Base-by-base conservation (phyloP, 1,140 invertebrate genomes). In the Papilio polytes region DNA sequence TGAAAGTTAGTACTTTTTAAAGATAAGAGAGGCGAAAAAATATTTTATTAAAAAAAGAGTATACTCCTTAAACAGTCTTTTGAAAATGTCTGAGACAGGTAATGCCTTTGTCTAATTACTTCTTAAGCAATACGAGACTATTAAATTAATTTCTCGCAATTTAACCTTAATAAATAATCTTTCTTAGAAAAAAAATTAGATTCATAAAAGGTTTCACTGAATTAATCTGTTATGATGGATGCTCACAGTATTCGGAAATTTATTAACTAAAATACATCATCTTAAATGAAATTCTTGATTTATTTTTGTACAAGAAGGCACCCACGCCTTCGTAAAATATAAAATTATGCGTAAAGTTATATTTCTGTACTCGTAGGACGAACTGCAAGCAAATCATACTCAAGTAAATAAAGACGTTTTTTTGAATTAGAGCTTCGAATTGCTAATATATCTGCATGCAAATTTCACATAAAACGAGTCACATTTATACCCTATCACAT, bases 161-260 rank as follows among this genome's bases (percentile, higher is more conserved):
- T 66, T 70, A 26, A 36, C 1, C 63, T 70, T 36, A 1, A 26
- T 70, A 70, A 70, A 73, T 74, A n/a, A 74, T 26, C 44, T 46
- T 74, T 74, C 72, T 22, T 74, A 74, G 9, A 20, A 20, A 74
- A 44, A n/a, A 44, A 74, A 74, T 46, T 46, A 46, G 20, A 46
- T 74, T 22, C 74, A 76, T 76, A 53, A 76, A 76, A 76, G 74
- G 44, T 76, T 76, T 76, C n/a, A 76, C 74, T 46, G 53, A 76
- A 76, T 76, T 76, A 76, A 76, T 76, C 74, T 76, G 46, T 31
- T 51, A 10, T 76, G 74, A 76, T 48, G 73, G 73, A 74, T 76
- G 74, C 44, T 76, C 74, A 76, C 20, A 76, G 46, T 51, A 48
- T 76, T 76, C 46, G 74, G 44, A 15, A 22, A 74, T 53, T 76